Base-by-base conservation (phyloP, 2,888 invertebrate species). In the Lucinisca nassula region DNA sequence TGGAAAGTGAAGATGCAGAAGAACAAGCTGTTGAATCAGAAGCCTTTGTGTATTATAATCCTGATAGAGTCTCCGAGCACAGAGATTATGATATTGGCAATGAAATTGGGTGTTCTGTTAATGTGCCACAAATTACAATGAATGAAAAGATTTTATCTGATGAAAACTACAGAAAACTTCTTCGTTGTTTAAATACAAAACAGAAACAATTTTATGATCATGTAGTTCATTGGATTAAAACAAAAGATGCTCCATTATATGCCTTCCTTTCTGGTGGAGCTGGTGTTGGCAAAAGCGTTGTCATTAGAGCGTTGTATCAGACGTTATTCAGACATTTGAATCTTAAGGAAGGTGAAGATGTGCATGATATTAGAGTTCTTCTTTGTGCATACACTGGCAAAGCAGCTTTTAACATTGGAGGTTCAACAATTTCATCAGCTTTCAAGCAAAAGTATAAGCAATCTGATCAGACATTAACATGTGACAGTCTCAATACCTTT, bases 271-370 rank as follows among this genome's bases (percentile, higher is more conserved):
- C 87, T 58, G 90, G 90, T 32, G 91, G 91, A 38, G 90, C 88
- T 79, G 88, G 88, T n/a, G 82, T 84, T 73, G 87, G 87, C 37
- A 91, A 91, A 89, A 84, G 84, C 55, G 91, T 91, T 70, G 85
- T 91, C 10, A 85, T 89, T 61, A 75, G 74, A 58, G 87, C 89
- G 35, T 45, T 91, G 27, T 87, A 82, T 80, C 91, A 91, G 51
- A 76, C 87, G 45, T 49, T 91, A 45, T 84, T 77, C 55, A 86
- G 89, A 58, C 24, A 51, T 32, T 40, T 90, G 14, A 76, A 85
- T 82, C 72, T 83, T 10, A 75, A 38, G 35, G 82, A 84, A 75
- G 85, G 84, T 37, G 82, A 90, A 82, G 77, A 88, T 82, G 74
- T 84, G 55, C 85, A 90, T 84, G 84, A 90, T 37, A 78, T 82